phyloP scores from a whole-genome alignment of 2,797 vertebrate genomes.

The Scleropages formosus region DNA sequence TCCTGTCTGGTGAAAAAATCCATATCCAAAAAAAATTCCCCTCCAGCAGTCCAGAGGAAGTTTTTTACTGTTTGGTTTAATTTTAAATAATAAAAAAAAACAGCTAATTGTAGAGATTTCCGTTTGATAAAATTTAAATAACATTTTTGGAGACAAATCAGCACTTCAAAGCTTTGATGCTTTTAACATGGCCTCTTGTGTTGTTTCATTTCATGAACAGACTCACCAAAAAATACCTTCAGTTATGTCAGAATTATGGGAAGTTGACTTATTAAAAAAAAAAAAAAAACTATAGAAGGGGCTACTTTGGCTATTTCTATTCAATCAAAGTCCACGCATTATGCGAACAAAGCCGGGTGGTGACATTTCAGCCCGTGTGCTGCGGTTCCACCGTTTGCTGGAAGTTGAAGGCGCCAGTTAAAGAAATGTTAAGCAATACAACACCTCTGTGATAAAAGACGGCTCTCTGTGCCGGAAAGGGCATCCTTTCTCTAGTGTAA shows the following conservation, averaged over 20 bases:
- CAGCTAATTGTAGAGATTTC: not conserved
- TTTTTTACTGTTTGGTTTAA: not conserved
- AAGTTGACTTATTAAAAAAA: not conserved
- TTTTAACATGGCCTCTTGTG: not conserved
- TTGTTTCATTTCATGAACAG: not conserved
- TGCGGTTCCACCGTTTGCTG: not conserved
- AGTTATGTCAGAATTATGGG: not conserved
- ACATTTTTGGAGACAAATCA: not conserved
- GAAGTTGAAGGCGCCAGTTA: conserved; percentile 33
- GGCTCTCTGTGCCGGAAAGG: conserved; percentile 40
- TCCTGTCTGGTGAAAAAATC: not conserved
- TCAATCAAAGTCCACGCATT: not conserved
- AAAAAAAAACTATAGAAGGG: not conserved
- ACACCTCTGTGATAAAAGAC: conserved; percentile 41
- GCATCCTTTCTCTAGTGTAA: conserved; percentile 38
- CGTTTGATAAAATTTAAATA: not conserved
- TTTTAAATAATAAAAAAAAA: not conserved
- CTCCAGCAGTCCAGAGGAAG: not conserved
- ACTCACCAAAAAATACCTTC: not conserved
- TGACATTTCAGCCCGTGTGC: conserved; percentile 17
- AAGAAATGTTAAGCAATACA: conserved; percentile 32
- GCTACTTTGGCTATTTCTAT: not conserved
- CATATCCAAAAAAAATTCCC: not conserved
- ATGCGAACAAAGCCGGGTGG: not conserved
- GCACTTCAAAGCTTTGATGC: not conserved